Evolutionary conservation across 2,888 invertebrate species (phyloP).

Genomic region (Andrena dorsata): DNA sequence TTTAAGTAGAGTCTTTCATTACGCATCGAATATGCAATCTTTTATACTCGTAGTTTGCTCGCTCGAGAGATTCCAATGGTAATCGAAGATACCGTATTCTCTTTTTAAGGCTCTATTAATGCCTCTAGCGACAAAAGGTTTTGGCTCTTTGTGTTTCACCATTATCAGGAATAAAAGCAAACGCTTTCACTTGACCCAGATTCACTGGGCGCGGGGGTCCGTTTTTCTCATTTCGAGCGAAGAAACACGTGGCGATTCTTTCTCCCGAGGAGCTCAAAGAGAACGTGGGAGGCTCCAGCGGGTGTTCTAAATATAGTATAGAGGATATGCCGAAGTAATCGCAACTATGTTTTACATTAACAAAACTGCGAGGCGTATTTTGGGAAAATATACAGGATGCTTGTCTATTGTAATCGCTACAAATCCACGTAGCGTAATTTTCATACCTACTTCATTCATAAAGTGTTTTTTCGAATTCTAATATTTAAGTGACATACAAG

Average conservation of each 20-base stretch:
- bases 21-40: neutral
- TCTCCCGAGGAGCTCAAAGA: conserved; percentile 36
- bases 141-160: conserved; percentile 51
- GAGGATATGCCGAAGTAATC: neutral
- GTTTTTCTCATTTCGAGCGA: conserved; percentile 44
- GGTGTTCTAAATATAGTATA: conserved; percentile 34
- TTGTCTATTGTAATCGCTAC: too few relatives aligned
- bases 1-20: conserved; percentile 11
- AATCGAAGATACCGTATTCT: conserved; percentile 31
- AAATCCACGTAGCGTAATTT: too few relatives aligned
- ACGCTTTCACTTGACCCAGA: conserved; percentile 68
- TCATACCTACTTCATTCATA: too few relatives aligned
- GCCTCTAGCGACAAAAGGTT: conserved; percentile 53
- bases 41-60: neutral
- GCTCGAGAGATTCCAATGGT: neutral
- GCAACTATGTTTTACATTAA: neutral
- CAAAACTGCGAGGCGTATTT: neutral
- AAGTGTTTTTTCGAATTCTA: too few relatives aligned
- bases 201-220: conserved; percentile 29
- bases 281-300: conserved; percentile 15
- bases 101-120: conserved; percentile 54
- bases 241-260: conserved; percentile 54
- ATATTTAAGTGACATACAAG: too few relatives aligned
- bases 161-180: conserved; percentile 65
- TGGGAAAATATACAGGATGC: neutral